Conservation (phyloP, 1,140 invertebrate species). For the Solen grandis region DNA sequence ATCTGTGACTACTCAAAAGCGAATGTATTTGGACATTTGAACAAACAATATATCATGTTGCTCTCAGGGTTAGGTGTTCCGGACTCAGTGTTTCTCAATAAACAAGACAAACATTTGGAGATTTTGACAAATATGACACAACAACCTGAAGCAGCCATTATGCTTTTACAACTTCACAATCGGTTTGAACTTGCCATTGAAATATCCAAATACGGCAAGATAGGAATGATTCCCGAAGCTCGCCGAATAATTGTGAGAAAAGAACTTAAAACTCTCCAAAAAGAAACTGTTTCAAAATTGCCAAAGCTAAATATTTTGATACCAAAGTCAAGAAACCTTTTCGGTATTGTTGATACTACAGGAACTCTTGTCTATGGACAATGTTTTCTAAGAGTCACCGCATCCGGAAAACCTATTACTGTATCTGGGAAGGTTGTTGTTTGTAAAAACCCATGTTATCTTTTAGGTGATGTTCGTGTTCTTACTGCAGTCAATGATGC, state of each 20-base stretch:
- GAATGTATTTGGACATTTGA: slow-evolving; percentile 52
- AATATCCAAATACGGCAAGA: background rate
- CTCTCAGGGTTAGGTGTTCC: slow-evolving; percentile 45
- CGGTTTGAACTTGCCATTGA: background rate
- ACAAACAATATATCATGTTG: slow-evolving; percentile 47
- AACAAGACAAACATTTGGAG: slow-evolving; percentile 22
- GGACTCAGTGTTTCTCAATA: slow-evolving; percentile 15
- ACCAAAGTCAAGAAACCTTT: slow-evolving; percentile 51
- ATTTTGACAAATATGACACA: background rate
- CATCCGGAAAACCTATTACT: slow-evolving; percentile 31
- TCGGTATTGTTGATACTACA: slow-evolving; percentile 49
- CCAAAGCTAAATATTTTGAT: slow-evolving; percentile 40
- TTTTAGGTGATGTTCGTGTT: slow-evolving; percentile 22
- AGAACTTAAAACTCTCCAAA: slow-evolving; percentile 4
- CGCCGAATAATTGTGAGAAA: background rate
- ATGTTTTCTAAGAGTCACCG: slow-evolving; percentile 46
- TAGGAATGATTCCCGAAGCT: background rate
- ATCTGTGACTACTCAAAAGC: slow-evolving; percentile 48
- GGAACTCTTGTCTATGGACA: slow-evolving; percentile 42
- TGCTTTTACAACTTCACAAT: slow-evolving; percentile 37
- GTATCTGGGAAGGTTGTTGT: slow-evolving; percentile 25
- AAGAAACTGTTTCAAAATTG: slow-evolving; percentile 1
- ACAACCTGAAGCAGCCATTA: slow-evolving; percentile 23
- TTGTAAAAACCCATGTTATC: slow-evolving; percentile 39
- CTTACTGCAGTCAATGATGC: slow-evolving; percentile 2